Evolutionary conservation across 2,797 vertebrate species (phyloP), one percentile per base, ranked within the genome.

Genomic region (Mionectes olivaceus): DNA sequence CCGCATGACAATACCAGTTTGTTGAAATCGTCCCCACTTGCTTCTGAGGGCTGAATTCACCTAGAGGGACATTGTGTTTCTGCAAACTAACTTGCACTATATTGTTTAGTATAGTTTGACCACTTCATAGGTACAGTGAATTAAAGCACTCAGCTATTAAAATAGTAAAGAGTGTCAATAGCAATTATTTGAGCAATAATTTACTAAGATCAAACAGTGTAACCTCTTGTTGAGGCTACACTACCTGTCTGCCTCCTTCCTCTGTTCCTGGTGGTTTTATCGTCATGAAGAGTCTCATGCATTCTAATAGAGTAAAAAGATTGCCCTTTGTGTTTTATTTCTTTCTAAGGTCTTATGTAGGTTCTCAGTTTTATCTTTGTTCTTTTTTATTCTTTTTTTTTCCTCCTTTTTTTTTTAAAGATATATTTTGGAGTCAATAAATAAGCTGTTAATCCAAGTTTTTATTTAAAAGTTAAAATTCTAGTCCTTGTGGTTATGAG

Each of bases 321-420:
- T 19, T 65, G 7, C 2, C 59, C 19, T 55, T 55, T 21, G 15
- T 56, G 13, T 25, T 67, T 43, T 35, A 39, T 52, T 73, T 65
- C 23, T 79, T 78, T 73, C 15, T 84, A 2, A 47, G 19, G 3
- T 67, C 4, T 76, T 61, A 7, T 19, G 11, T 32, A 46, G 18
- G 9, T 57, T 52, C 1, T 35, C 1, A 7, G 33, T 61, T 73
- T 39, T 24, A 2, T 11, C 39, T 30, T 21, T 49, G 6, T 0
- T 32, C 1, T 39, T 69, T 55, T 60, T 3, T 19, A 7, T n/a
- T 60, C 8, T 41, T 5, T 7, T 7, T 7, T 7, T 15, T 23
- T 7, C 3, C 1, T 1, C 2, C 3, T 7, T 16, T 39, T 33
- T 32, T 11, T n/a, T 35, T 68, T 44, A 5, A 39, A 6, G 69